Conservation (phyloP, 2,113 vertebrate genomes). For the Seriola rivoliana region DNA sequence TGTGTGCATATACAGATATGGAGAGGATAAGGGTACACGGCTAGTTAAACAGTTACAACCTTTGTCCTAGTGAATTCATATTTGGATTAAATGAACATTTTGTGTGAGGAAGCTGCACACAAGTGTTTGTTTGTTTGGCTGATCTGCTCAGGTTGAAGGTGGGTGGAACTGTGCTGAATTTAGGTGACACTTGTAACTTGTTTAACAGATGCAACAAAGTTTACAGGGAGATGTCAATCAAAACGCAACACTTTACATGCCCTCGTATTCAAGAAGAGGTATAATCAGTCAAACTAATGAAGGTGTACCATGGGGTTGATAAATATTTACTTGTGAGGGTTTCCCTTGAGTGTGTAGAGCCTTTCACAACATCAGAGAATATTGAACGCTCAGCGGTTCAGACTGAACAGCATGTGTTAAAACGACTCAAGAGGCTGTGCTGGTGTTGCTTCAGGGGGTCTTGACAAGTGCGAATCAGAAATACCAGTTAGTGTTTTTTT, state of each 20-base stretch:
- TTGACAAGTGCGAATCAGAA: neutral
- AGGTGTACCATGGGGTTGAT: no score
- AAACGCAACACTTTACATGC: neutral
- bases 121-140: no score
- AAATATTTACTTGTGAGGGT: no score
- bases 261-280: neutral
- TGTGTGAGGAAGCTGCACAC: neutral
- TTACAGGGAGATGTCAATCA: neutral
- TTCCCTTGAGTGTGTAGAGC: no score
- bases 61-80: neutral
- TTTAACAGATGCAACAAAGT: neutral
- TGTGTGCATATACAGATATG: neutral
- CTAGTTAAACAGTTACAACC: neutral
- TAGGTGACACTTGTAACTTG: no score
- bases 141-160: no score
- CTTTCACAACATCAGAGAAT: no score
- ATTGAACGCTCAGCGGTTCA: no score
- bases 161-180: neutral
- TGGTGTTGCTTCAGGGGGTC: neutral
- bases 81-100: no score
- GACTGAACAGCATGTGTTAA: neutral
- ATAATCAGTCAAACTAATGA: no score
- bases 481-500: no score
- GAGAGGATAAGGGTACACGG: neutral
- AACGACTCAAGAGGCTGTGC: neutral